Evolutionary conservation across 2,113 vertebrate genomes (phyloP).

Genomic region (Leptocoma aspasia): DNA sequence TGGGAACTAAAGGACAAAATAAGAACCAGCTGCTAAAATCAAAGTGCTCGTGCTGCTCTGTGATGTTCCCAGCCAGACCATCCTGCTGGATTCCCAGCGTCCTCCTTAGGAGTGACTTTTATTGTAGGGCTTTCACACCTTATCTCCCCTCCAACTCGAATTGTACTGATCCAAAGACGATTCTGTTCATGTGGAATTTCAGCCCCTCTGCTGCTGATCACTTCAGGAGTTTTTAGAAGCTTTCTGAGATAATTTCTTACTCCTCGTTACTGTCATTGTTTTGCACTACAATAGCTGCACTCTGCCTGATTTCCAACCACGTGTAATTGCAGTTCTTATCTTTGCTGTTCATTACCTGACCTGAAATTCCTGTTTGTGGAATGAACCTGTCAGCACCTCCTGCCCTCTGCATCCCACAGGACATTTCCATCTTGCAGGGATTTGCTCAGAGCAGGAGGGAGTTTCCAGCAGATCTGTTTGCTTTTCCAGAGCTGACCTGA

Average conservation of each 20-base stretch:
- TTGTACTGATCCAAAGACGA: not conserved
- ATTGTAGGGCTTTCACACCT: not conserved
- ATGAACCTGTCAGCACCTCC: not conserved
- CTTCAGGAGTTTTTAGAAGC: not conserved
- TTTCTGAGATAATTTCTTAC: not conserved
- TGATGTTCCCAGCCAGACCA: not conserved
- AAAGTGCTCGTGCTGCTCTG: not conserved
- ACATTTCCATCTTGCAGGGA: not conserved
- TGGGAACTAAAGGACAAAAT: not conserved
- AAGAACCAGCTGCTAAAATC: not conserved
- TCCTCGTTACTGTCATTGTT: not conserved
- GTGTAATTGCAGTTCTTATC: slow-evolving; percentile 4
- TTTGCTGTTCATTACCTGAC: not conserved
- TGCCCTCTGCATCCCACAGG: not conserved
- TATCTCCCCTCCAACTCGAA: not conserved
- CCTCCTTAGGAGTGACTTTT: not conserved
- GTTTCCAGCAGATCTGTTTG: not conserved
- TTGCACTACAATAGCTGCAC: rapidly evolving
- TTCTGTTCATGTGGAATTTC: not conserved
- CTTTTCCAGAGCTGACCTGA: not conserved
- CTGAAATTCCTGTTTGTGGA: slow-evolving; percentile 24
- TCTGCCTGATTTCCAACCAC: not conserved
- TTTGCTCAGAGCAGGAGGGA: not conserved
- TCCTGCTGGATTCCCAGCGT: not conserved
- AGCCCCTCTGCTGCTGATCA: not conserved